Evolutionary conservation across 2,113 vertebrate species (phyloP).

Genomic region (Petrocephalus microphthalmus): DNA sequence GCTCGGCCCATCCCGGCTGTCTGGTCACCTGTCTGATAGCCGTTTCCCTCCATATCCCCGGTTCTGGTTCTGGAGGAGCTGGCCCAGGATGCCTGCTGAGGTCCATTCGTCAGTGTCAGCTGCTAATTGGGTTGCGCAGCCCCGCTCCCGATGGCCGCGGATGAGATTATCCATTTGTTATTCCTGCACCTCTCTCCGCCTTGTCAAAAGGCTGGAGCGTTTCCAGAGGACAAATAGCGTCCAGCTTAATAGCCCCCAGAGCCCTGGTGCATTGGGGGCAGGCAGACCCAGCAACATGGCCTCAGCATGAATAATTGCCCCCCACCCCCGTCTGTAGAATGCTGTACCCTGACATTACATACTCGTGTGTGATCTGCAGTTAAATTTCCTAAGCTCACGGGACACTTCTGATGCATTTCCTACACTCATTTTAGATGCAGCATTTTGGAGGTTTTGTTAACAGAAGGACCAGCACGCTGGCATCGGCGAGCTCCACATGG

Average conservation of each 20-base stretch:
- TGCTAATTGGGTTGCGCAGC: conserved; percentile 66
- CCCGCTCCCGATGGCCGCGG: conserved; percentile 63
- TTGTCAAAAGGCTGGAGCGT: conserved; percentile 59
- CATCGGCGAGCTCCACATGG: neutral
- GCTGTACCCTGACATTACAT: neutral
- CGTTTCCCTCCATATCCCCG: conserved; percentile 64
- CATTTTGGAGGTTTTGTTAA: neutral
- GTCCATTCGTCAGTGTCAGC: conserved; percentile 72
- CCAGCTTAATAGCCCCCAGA: conserved; percentile 59
- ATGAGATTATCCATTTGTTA: conserved; percentile 69
- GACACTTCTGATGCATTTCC: neutral
- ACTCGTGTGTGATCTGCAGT: neutral
- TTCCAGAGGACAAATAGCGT: conserved; percentile 47
- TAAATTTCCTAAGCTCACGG: neutral
- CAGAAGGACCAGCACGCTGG: neutral
- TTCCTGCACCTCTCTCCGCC: conserved; percentile 48
- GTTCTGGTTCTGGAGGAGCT: conserved; percentile 66
- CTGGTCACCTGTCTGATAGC: conserved; percentile 62
- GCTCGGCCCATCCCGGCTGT: conserved; percentile 53
- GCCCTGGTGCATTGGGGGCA: neutral
- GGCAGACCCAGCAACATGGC: neutral
- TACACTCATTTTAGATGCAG: neutral
- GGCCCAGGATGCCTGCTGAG: conserved; percentile 57
- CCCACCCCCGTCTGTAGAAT: neutral
- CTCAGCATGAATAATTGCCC: neutral